These are phyloP conservation scores for Norana najaformis DNA, from an alignment of 2,888 invertebrate species.

Conservation along the genomic window DNA sequence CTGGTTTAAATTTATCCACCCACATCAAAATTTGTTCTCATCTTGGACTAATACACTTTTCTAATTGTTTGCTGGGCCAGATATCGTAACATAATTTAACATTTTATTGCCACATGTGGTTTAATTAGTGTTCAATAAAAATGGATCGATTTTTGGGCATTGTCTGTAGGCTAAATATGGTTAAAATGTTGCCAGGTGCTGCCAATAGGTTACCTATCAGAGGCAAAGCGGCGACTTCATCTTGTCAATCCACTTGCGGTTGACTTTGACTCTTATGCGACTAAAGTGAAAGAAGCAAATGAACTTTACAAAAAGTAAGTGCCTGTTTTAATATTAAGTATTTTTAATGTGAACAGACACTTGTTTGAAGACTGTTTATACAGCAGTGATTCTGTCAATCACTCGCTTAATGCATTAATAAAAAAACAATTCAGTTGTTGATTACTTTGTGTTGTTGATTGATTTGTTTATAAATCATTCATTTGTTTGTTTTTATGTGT, in stretches of 20 bases:
- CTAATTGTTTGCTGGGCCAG: too few species aligned
- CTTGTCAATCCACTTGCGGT: slow-evolving; percentile 59
- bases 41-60: too few species aligned
- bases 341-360: background rate
- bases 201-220: slow-evolving; percentile 56
- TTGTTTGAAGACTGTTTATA: background rate
- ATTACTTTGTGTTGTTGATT: background rate
- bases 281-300: slow-evolving; percentile 50
- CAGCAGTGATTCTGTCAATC: background rate
- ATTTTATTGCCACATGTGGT: too few species aligned
- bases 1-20: too few species aligned
- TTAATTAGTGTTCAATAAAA: background rate
- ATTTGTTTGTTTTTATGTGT: background rate
- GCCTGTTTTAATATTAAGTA: background rate
- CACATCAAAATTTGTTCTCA: too few species aligned
- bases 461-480: background rate
- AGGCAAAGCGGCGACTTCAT: slow-evolving; percentile 48
- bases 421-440: background rate
- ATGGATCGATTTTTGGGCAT: background rate
- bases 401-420: background rate
- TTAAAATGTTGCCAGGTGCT: slow-evolving; percentile 50
- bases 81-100: too few species aligned
- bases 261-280: slow-evolving; percentile 54
- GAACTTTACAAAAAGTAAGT: slow-evolving; percentile 52
- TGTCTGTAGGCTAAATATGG: background rate